These are phyloP conservation scores for Terrapene triunguis DNA, from an alignment of 2,113 vertebrate genomes.

Conservation along the genomic window DNA sequence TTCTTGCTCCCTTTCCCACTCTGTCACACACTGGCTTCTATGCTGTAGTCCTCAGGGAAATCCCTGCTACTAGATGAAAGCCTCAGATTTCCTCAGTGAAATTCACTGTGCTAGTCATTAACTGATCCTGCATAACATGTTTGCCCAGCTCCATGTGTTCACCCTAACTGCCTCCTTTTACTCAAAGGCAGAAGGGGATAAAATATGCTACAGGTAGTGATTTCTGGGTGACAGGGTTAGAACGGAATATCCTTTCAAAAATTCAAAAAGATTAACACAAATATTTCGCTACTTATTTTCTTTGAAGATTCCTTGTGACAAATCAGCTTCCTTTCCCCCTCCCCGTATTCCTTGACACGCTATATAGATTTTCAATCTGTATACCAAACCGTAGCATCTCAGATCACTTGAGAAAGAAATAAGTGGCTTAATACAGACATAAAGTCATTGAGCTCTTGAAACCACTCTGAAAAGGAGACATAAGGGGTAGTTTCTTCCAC, in stretches of 20 bases:
- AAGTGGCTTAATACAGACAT: neutral
- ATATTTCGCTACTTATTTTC: neutral
- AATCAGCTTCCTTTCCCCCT: neutral
- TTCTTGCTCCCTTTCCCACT: neutral
- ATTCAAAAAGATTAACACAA: neutral
- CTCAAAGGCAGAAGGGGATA: neutral
- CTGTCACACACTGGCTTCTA: neutral
- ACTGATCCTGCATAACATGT: conserved; percentile 3
- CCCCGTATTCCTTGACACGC: neutral
- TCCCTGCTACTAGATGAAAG: neutral
- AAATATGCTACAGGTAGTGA: neutral
- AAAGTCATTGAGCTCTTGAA: neutral
- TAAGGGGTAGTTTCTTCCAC: neutral
- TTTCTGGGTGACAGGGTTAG: neutral
- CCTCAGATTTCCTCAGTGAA: neutral
- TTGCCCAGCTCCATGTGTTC: neutral
- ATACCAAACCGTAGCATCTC: neutral
- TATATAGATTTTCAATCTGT: neutral
- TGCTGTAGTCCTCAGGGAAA: neutral
- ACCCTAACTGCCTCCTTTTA: neutral
- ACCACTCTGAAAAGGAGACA: neutral
- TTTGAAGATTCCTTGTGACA: neutral
- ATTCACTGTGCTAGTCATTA: neutral
- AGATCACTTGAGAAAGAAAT: neutral
- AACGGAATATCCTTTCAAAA: conserved; percentile 19